Base-by-base conservation (phyloP, 1,140 invertebrate species). In the Aplysia californica region DNA sequence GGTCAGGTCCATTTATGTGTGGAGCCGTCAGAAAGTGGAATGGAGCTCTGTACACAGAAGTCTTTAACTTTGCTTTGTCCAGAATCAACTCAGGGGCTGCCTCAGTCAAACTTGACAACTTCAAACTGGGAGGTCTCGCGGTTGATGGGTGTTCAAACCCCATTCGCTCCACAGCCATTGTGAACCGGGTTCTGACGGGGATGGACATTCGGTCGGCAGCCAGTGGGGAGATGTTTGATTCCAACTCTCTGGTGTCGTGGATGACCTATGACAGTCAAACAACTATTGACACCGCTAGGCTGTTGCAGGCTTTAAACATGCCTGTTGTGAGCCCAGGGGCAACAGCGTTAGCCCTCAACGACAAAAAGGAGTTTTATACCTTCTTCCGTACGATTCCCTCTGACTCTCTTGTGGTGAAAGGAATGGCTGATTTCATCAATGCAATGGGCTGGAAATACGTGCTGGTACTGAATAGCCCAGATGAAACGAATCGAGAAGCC, bases 361-460 rank as follows among this genome's bases (percentile, higher is more conserved):
- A 95, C 87, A 95, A 95, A 86, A 92, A 91, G 71, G 71, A 75
- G 76, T 96, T 93, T 88, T 92, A 92, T 67, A 94, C 93, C 76
- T 96, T 95, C 89, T 91, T 95, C 80, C 91, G 95, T 6, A 95
- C 95, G 0, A 94, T 96, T 38, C 94, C 95, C 21, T 94, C 94
- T 0, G 95, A 96, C 90, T 92, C 93, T 81, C 93, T 93, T 87
- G 94, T 95, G 89, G 94, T 94, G 0, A 92, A 93, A 82, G 93
- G 94, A 36, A 93, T 96, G 85, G 92, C 85, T 3, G 65, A 83
- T 21, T 76, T 87, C 10, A 73, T 82, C 0, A 75, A 81, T 39
- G 20, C 74, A 23, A 58, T 87, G 31, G 82, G 84, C 4, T 87
- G 82, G 76, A 78, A 77, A 55, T 87, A 86, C 41, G 82, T 87